A percentile compares a stretch with the other conserved stretches of the same genome.
Conservation (phyloP, 2,888 invertebrate species). For the Hypolimnas misippus region DNA sequence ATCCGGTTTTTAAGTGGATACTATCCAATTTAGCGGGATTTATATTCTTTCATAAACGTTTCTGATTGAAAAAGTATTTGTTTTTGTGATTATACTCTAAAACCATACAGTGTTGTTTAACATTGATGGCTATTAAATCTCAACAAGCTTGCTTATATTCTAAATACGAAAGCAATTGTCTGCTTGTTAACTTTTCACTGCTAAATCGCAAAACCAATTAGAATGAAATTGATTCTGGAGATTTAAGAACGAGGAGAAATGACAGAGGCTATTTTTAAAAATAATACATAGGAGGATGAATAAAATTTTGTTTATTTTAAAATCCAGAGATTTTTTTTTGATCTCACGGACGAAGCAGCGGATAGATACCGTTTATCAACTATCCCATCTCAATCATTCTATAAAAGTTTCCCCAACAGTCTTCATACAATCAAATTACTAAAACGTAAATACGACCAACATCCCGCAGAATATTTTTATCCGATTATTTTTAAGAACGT, state of each 20-base stretch:
- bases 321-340: too few species aligned
- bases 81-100: neutral
- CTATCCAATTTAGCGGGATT: constrained; percentile 13
- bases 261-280: too few species aligned
- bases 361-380: too few species aligned
- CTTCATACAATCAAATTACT: neutral
- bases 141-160: neutral
- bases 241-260: too few species aligned
- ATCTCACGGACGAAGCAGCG: too few species aligned
- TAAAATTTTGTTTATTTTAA: too few species aligned
- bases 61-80: constrained; percentile 11
- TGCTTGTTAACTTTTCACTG: too few species aligned
- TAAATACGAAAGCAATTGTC: neutral
- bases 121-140: neutral
- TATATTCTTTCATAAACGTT: constrained; percentile 12
- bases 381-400: too few species aligned
- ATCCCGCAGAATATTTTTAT: constrained; percentile 16
- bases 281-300: too few species aligned
- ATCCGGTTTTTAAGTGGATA: constrained; percentile 17
- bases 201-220: too few species aligned
- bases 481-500: constrained; percentile 13
- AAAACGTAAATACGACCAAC: neutral
- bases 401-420: neutral
- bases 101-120: neutral
- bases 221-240: too few species aligned